Evolutionary conservation across 2,797 vertebrate species (phyloP), one percentile per base, ranked within the genome.

Genomic region (Cichlasoma orientale): DNA sequence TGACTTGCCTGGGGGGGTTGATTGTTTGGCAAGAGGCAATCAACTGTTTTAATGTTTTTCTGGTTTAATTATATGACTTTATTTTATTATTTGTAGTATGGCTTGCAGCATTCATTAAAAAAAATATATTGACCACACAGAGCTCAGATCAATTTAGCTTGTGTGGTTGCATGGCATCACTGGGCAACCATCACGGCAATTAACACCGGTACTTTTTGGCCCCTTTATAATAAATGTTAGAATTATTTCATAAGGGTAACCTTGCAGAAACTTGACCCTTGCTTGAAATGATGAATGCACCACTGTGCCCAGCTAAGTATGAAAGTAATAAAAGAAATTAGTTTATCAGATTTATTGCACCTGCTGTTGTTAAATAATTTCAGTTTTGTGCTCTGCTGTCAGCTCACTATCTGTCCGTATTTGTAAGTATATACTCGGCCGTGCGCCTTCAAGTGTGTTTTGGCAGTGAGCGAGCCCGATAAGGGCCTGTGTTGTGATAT

Each of bases 401-500:
- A 14, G 31, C 36, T 73, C 82, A 63, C 83, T 79, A 83, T 84
- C 77, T 25, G 27, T 25, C 36, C 14, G 18, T 78, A 78, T 82
- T 73, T 66, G 21, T 44, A 44, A 27, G 56, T 74, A 10, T 74
- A 68, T 52, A 36, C 59, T 84, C 11, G 14, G 63, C 75, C 79
- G 29, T 82, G 79, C 61, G 80, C 80, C 75, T 77, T 83, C 50
- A 18, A 88, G 83, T 86, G 83, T 91, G 86, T 82, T 90, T 92
- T 90, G 78, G 89, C 89, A 90, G 74, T 58, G 87, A 90, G 85
- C 29, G 41, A 70, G 75, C 19, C 25, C 79, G 91, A 91, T 88
- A 86, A 90, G 86, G 75, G 61, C 18, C 44, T 56, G 61, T 82
- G 88, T 86, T 88, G 59, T 90, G 89, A 93, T 93, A 93, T 86